phyloP scores from a whole-genome alignment of 2,888 invertebrate genomes.

The Ectemnius cavifrons region DNA sequence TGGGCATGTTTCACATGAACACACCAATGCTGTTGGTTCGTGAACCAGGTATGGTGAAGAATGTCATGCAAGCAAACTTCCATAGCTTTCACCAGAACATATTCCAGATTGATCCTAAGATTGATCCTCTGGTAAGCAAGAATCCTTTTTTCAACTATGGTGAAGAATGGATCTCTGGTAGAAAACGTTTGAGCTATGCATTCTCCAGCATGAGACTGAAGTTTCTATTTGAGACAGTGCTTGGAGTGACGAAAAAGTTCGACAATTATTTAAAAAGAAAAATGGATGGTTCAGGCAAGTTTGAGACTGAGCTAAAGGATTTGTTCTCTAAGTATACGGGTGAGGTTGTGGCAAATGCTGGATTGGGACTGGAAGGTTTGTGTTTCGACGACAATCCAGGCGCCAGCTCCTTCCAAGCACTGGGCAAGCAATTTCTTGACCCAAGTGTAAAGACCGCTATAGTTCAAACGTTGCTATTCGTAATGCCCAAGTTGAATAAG shows the following conservation, averaged over 20 bases:
- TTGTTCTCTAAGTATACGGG: conserved; percentile 60
- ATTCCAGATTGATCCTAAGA: conserved; percentile 23
- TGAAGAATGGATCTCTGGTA: conserved; percentile 55
- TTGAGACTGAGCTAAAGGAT: conserved; percentile 58
- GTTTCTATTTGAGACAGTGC: conserved; percentile 58
- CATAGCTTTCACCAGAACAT: conserved; percentile 62
- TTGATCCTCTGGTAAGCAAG: conserved; percentile 59
- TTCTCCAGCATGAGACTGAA: conserved; percentile 59
- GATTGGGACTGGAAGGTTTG: conserved; percentile 64
- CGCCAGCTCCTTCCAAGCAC: conserved; percentile 36
- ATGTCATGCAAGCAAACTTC: conserved; percentile 63
- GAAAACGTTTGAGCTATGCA: conserved; percentile 47
- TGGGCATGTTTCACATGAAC: conserved; percentile 52
- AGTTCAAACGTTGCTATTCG: conserved; percentile 28
- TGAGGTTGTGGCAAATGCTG: conserved; percentile 62
- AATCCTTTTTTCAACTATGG: conserved; percentile 68
- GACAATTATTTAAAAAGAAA: conserved; percentile 38
- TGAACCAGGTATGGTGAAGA: conserved; percentile 67
- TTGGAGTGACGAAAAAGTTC: conserved; percentile 58
- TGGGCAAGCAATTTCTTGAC: conserved; percentile 53
- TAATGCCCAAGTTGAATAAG: conserved; percentile 43
- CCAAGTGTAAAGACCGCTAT: conserved; percentile 47
- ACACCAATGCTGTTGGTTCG: conserved; percentile 19
- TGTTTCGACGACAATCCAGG: conserved; percentile 58
- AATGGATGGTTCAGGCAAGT: not conserved